Evolutionary conservation across 2,113 vertebrate species (phyloP).

Genomic region (Channa argus): DNA sequence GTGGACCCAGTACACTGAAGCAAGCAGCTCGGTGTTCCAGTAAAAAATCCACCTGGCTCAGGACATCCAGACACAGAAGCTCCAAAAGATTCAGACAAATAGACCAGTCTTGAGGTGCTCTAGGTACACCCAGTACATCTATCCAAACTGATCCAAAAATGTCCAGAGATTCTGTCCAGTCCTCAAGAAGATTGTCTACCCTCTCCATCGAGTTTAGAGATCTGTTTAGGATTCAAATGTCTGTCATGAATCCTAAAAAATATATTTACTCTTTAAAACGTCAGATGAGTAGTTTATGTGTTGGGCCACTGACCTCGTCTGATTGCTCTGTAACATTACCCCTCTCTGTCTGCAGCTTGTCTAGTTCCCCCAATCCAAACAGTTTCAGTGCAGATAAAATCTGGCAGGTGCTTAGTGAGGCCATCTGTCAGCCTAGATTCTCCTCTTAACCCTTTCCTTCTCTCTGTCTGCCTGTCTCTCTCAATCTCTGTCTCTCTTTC

Average conservation of each 20-base stretch:
- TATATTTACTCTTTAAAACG: background rate
- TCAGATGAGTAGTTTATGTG: background rate
- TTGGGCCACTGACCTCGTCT: background rate
- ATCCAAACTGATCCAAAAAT: constrained; percentile 72
- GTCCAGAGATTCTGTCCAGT: constrained; percentile 64
- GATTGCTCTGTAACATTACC: background rate
- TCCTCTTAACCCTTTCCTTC: constrained; percentile 19
- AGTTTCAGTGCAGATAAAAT: constrained; percentile 38
- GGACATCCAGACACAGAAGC: constrained; percentile 68
- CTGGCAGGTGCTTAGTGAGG: constrained; percentile 63
- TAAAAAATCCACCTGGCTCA: constrained; percentile 69
- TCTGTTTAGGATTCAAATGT: background rate
- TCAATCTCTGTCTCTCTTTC: background rate
- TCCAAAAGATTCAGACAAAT: constrained; percentile 71
- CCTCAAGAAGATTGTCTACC: constrained; percentile 52
- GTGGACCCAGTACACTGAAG: constrained; percentile 65
- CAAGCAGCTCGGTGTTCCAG: constrained; percentile 76
- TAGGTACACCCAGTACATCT: constrained; percentile 47
- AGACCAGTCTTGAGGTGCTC: constrained; percentile 59
- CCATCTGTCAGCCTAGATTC: constrained; percentile 69
- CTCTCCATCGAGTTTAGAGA: constrained; percentile 39
- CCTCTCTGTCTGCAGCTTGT: constrained; percentile 2
- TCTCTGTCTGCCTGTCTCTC: background rate
- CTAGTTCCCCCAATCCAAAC: constrained; percentile 24
- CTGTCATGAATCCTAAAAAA: background rate